Evolutionary conservation across 2,113 vertebrate species (phyloP).

Genomic region (Salvelinus fontinalis): DNA sequence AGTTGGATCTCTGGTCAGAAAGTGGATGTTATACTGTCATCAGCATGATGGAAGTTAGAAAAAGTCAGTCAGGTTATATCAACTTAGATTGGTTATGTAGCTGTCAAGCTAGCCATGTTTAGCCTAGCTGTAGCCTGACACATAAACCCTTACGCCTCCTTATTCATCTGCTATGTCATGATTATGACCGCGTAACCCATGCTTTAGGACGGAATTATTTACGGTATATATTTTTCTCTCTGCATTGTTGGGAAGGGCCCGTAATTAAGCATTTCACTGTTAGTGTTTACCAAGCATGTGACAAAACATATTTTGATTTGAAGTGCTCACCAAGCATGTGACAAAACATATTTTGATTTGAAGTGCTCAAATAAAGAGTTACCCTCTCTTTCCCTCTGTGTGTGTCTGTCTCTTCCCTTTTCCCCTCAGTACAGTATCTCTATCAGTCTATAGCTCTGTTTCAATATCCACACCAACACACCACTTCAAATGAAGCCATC

Average conservation of each 20-base stretch:
- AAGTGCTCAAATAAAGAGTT: neutral
- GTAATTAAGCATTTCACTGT: too few relatives aligned
- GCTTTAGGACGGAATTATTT: neutral
- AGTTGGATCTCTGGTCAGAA: constrained; percentile 27
- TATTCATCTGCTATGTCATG: neutral
- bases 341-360: too few relatives aligned
- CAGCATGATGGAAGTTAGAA: neutral
- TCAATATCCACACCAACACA: too few relatives aligned
- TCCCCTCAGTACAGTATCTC: neutral
- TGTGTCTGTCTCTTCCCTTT: neutral
- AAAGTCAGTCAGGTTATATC: neutral
- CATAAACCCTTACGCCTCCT: too few relatives aligned
- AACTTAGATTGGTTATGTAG: neutral
- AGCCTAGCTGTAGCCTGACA: neutral
- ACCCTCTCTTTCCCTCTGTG: neutral
- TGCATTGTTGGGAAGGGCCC: too few relatives aligned
- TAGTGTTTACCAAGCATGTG: too few relatives aligned
- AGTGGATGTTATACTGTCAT: neutral
- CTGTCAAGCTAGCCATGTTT: neutral
- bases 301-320: too few relatives aligned
- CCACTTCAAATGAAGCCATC: neutral
- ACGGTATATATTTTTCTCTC: too few relatives aligned
- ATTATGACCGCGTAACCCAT: neutral
- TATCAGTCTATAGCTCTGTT: neutral
- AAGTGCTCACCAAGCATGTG: neutral